Evolutionary conservation across 2,888 invertebrate genomes (phyloP).

Genomic region (Dysmachus trigonus): DNA sequence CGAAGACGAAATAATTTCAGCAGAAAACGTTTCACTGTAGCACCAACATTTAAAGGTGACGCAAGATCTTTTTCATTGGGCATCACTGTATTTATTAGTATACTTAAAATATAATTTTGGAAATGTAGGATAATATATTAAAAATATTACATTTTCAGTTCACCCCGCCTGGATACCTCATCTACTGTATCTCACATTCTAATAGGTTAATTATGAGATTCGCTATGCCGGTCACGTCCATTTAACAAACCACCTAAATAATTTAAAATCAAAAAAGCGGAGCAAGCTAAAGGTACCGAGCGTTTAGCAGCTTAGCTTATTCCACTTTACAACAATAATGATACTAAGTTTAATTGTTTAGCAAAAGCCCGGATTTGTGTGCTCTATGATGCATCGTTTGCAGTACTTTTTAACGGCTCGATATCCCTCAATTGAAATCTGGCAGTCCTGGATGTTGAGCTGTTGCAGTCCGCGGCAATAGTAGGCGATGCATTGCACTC

Average conservation of each 20-base stretch:
- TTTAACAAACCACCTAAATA: not conserved
- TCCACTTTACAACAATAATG: not conserved
- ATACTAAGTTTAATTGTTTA: conserved; percentile 56
- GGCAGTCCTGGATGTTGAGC: conserved; percentile 92
- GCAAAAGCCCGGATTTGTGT: conserved; percentile 94
- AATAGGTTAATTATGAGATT: not conserved
- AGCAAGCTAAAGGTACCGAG: not conserved
- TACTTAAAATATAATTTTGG: too few relatives aligned
- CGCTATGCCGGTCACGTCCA: not conserved
- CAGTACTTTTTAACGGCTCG: conserved; percentile 92
- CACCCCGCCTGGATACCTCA: not conserved
- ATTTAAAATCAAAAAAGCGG: not conserved
- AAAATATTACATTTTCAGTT: not conserved
- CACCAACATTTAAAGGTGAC: too few relatives aligned
- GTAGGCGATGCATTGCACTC: conserved; percentile 87
- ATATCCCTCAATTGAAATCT: conserved; percentile 88
- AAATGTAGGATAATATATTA: not conserved
- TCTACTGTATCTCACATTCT: not conserved
- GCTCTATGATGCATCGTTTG: conserved; percentile 91
- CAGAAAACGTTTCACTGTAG: not conserved
- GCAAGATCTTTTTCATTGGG: too few relatives aligned
- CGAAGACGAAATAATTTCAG: not conserved
- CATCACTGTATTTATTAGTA: too few relatives aligned
- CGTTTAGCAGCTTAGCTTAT: not conserved
- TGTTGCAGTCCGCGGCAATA: conserved; percentile 90